Percentiles rank a stretch among this genome's conserved stretches.
These are phyloP conservation scores for Hybos culiciformis DNA, from an alignment of 2,888 invertebrate genomes.

Conservation along the genomic window DNA sequence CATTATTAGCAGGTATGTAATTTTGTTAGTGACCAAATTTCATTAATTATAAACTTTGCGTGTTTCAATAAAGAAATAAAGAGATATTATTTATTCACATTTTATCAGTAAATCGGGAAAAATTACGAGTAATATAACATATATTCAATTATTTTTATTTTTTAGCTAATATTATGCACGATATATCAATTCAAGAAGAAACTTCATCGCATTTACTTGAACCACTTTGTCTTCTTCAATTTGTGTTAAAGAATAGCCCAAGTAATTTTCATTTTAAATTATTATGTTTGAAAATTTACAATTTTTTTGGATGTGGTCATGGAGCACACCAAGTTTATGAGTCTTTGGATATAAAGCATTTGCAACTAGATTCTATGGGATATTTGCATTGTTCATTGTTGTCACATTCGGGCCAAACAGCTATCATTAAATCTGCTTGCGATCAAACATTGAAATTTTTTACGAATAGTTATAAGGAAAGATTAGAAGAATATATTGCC, in stretches of 20 bases:
- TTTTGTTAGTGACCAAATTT: too few relatives aligned
- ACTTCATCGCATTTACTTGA: conserved; percentile 45
- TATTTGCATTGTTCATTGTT: conserved; percentile 67
- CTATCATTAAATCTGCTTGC: conserved; percentile 53
- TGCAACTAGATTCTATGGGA: conserved; percentile 84
- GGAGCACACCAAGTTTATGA: conserved; percentile 63
- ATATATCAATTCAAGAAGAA: conserved; percentile 40
- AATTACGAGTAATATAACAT: not conserved
- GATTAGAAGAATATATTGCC: conserved; percentile 80
- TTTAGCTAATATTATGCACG: conserved; percentile 35
- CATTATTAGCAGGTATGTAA: conserved; percentile 55
- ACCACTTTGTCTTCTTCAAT: conserved; percentile 57
- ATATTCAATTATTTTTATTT: not conserved
- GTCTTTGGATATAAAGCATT: conserved; percentile 78
- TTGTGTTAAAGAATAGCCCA: conserved; percentile 60
- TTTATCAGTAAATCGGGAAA: too few relatives aligned
- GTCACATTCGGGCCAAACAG: conserved; percentile 55
- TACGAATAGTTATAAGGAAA: conserved; percentile 76
- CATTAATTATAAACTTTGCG: too few relatives aligned
- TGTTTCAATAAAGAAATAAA: too few relatives aligned
- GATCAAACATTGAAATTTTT: conserved; percentile 75
- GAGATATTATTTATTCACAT: too few relatives aligned
- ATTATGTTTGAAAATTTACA: conserved; percentile 67
- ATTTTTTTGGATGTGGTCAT: conserved; percentile 54
- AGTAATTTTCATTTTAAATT: conserved; percentile 84